Base-by-base conservation (phyloP, 2,797 vertebrate species). In the Eleutherodactylus coqui region DNA sequence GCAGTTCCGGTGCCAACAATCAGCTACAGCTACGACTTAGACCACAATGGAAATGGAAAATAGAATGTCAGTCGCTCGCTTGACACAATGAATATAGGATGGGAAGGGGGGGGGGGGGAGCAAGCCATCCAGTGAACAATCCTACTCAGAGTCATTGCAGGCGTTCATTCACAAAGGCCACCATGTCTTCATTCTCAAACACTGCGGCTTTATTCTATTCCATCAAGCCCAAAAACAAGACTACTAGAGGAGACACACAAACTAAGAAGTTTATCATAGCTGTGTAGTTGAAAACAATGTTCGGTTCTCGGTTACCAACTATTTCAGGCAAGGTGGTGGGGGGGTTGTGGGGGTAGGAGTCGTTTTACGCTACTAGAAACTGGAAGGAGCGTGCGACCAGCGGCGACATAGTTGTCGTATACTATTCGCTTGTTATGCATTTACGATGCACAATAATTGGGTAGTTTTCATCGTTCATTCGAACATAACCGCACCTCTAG, bases 1-100 rank as follows among this genome's bases (percentile, higher is more conserved):
- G 70, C 27, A 32, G 53, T 70, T 85, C 79, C 32, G 41, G 49
- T 19, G 34, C 83, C 72, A 55, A 72, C 32, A 43, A 72, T 34
- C 64, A 41, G 21, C 79, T 27, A 24, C 45, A 36, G 79, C 53
- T 82, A 27, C 27, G 51, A 49, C 38, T 19, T 32, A 49, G 21
- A 53, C 29, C 67, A 43, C 24, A 55, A 41, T 53, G 47, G 10
- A 38, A 80, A 43, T 27, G n/a, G 77, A 62, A 49, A 67, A 80
- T 29, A 32, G 2, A 58, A 55, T 27, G 53, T 1, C 67, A 51
- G n/a, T 47, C 11, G 32, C 64, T 53, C 49, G 58, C 16, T 49
- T 67, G 27, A 69, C 34, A 6, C 47, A 53, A n/a, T 13, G 38
- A 21, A 13, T 29, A 34, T n/a, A 21, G 17, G 69, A 16, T 4